Percentiles rank a stretch among this genome's conserved stretches.
These are phyloP conservation scores for Drosophila neonasuta DNA, from an alignment of 2,888 invertebrate species.

Conservation along the genomic window DNA sequence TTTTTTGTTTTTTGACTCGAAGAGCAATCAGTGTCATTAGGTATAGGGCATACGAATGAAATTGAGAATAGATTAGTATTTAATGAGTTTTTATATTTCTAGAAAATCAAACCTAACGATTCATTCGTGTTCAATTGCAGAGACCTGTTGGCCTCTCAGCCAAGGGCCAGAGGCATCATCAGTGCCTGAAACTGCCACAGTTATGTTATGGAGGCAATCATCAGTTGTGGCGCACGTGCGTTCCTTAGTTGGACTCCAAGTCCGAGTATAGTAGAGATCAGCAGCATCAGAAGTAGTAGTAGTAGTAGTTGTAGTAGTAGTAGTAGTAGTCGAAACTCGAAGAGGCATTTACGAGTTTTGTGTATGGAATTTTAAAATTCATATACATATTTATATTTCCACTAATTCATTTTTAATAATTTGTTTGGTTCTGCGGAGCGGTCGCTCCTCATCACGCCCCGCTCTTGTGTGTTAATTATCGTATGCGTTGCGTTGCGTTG, in stretches of 20 bases:
- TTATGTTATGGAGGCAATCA: conserved; percentile 54
- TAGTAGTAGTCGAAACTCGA: conserved; percentile 21
- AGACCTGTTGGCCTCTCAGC: conserved; percentile 38
- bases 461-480: conserved; percentile 73
- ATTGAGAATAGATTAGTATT: conserved; percentile 80
- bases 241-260: conserved; percentile 23
- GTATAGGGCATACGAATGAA: conserved; percentile 49
- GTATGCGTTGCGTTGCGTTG: conserved; percentile 42
- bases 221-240: conserved; percentile 71
- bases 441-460: conserved; percentile 74
- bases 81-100: conserved; percentile 76
- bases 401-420: conserved; percentile 81
- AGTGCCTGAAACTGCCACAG: conserved; percentile 46
- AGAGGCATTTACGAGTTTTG: conserved; percentile 36
- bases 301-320: neutral
- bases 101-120: conserved; percentile 66
- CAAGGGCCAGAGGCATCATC: conserved; percentile 59
- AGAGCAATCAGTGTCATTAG: conserved; percentile 63
- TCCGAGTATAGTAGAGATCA: no score
- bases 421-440: conserved; percentile 69
- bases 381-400: conserved; percentile 74
- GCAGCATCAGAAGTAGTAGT: neutral
- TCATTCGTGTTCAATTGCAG: conserved; percentile 71
- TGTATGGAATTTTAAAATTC: conserved; percentile 68
- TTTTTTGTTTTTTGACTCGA: conserved; percentile 2